These are phyloP conservation scores for Phenacoccus solenopsis DNA, from an alignment of 1,140 invertebrate genomes.

Conservation along the genomic window DNA sequence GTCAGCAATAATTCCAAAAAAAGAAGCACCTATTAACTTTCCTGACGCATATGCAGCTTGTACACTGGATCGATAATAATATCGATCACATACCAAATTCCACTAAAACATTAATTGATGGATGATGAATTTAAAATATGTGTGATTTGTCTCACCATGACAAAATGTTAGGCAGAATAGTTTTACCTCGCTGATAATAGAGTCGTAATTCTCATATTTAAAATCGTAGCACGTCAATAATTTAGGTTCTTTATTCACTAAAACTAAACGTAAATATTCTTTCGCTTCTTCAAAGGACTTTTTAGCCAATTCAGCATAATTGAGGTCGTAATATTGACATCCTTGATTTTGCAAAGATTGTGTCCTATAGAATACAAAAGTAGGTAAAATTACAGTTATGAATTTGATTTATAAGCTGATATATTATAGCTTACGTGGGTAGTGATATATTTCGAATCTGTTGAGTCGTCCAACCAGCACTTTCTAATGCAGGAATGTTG, in stretches of 20 bases:
- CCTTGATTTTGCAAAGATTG: neutral
- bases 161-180: too few species aligned
- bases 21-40: conserved; percentile 41
- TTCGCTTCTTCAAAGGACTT: neutral
- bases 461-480: conserved; percentile 37
- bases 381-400: too few species aligned
- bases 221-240: neutral
- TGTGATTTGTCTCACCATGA: neutral
- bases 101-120: conserved; percentile 36
- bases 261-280: neutral
- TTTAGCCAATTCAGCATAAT: neutral
- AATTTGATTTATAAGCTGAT: too few species aligned
- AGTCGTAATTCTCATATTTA: neutral
- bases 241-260: neutral
- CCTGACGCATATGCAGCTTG: conserved; percentile 41
- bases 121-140: too few species aligned
- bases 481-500: conserved; percentile 33
- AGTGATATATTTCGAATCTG: conserved; percentile 37
- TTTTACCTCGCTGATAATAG: neutral
- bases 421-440: conserved; percentile 21
- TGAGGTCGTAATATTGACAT: conserved; percentile 12
- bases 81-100: conserved; percentile 40
- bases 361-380: too few species aligned
- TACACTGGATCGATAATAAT: conserved; percentile 36
- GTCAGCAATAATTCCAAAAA: conserved; percentile 40